Percentiles rank a stretch among this genome's conserved stretches.
Conservation (phyloP, 2,797 vertebrate genomes). For the Urocyon cinereoargenteus region DNA sequence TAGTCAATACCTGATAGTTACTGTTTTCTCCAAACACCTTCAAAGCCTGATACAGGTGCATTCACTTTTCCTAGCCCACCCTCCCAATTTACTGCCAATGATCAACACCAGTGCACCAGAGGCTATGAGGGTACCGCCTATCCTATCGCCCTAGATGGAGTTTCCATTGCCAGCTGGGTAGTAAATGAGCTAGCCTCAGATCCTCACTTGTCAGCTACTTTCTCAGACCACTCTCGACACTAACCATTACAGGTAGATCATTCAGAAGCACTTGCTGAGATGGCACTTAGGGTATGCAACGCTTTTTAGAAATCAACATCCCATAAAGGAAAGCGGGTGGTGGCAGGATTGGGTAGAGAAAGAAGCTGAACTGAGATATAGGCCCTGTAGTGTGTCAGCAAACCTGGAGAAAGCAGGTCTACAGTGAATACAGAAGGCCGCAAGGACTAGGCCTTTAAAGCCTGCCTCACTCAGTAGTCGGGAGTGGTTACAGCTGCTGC, state of each 20-base stretch:
- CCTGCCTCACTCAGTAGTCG: neutral
- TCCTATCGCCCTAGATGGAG: neutral
- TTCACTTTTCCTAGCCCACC: neutral
- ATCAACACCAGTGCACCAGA: neutral
- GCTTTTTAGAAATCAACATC: neutral
- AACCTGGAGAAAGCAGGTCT: neutral
- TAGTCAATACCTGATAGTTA: neutral
- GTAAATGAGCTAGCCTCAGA: neutral
- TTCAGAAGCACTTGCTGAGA: constrained; percentile 11
- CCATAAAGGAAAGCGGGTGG: neutral
- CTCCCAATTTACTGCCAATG: neutral
- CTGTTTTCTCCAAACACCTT: neutral
- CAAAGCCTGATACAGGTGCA: neutral
- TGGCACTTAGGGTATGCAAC: neutral
- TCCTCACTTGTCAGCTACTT: constrained; percentile 1
- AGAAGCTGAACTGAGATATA: neutral
- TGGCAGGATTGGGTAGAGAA: neutral
- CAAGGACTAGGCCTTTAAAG: neutral
- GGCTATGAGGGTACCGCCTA: neutral
- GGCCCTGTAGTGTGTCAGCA: neutral
- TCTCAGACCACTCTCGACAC: neutral
- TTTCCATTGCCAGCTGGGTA: neutral
- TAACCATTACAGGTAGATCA: neutral
- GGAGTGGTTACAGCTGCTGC: neutral
- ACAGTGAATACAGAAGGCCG: neutral